Percentiles rank a stretch among this genome's conserved stretches.
Evolutionary conservation across 2,888 invertebrate species (phyloP).

Genomic region (Xanthorhoe designata): DNA sequence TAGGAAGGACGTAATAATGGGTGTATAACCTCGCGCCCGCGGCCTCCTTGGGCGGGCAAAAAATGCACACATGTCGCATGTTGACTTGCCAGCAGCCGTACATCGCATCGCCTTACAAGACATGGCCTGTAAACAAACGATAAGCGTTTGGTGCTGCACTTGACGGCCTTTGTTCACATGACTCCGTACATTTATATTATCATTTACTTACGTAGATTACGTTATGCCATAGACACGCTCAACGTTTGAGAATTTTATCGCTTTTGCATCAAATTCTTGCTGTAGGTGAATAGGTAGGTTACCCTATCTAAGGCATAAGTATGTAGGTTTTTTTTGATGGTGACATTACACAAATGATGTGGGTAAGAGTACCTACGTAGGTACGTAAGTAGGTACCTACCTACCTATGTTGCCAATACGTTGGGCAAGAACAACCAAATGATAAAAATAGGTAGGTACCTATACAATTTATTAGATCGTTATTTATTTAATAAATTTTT

Average conservation of each 20-base stretch:
- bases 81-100: slow-evolving; percentile 54
- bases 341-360: not conserved
- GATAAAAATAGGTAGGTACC: no score
- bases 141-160: slow-evolving; percentile 60
- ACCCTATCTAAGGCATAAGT: not conserved
- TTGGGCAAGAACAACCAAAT: no score
- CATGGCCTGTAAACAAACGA: slow-evolving; percentile 70
- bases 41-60: slow-evolving; percentile 86
- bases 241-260: slow-evolving; percentile 62
- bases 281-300: not conserved
- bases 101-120: slow-evolving; percentile 58
- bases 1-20: slow-evolving; percentile 86
- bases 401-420: no score
- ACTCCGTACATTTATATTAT: slow-evolving; percentile 54
- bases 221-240: slow-evolving; percentile 57
- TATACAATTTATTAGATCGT: no score
- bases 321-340: not conserved
- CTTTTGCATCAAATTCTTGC: slow-evolving; percentile 52
- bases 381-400: no score
- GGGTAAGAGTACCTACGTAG: no score
- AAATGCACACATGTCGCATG: slow-evolving; percentile 82
- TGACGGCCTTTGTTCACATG: slow-evolving; percentile 66
- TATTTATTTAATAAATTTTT: no score
- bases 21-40: slow-evolving; percentile 86
- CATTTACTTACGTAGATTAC: slow-evolving; percentile 47